These are phyloP conservation scores for Lepus timidus DNA, from an alignment of 2,113 vertebrate species.

Conservation along the genomic window DNA sequence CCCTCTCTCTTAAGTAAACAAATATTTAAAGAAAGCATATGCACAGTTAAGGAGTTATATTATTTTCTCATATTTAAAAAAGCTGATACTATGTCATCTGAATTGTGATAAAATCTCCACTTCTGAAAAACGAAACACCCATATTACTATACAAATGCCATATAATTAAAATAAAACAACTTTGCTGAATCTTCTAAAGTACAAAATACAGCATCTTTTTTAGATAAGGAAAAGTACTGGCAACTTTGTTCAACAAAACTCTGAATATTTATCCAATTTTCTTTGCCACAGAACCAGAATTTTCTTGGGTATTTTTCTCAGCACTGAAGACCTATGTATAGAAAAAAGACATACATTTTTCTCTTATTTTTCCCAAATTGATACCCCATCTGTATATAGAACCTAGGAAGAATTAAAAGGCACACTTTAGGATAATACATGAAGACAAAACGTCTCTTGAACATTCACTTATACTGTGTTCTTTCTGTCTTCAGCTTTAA, in stretches of 20 bases:
- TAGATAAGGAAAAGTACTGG: neutral
- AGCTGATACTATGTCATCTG: neutral
- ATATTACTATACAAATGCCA: neutral
- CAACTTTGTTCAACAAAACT: neutral
- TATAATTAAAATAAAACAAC: constrained; percentile 3
- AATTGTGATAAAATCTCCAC: neutral
- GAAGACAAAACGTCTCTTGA: neutral
- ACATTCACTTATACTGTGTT: neutral
- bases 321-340: neutral
- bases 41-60: too few relatives aligned
- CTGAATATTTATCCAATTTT: neutral
- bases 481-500: neutral
- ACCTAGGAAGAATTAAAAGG: neutral
- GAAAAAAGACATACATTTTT: neutral
- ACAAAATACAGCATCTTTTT: neutral
- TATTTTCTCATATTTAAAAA: neutral
- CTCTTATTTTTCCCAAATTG: neutral
- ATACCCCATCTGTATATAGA: neutral
- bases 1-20: too few relatives aligned
- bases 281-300: neutral
- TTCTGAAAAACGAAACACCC: neutral
- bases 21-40: too few relatives aligned
- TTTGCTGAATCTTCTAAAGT: neutral
- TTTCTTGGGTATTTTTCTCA: neutral
- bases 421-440: neutral